Base-by-base conservation (phyloP, 1,140 invertebrate genomes). In the Calephelis virginiensis region DNA sequence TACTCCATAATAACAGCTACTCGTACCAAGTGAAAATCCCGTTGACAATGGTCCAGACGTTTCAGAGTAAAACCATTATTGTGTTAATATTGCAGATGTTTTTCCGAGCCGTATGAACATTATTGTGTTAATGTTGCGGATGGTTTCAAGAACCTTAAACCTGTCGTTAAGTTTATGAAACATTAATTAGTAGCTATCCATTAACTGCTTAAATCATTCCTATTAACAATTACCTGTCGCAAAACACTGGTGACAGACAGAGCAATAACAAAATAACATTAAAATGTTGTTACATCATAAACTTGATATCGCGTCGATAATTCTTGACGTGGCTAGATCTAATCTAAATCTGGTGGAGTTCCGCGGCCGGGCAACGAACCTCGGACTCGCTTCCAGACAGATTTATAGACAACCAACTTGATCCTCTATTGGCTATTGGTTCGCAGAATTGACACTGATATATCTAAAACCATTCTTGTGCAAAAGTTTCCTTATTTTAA, bases 321-420 rank as follows among this genome's bases (percentile, higher is more conserved):
- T 8, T 59, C 53, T 59, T 59, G 28, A 59, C 28, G 53, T 37
- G 10, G 37, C 8, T 5, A 59, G 53, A 59, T 59, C 12, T 59
- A 38, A 59, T 59, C 53, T 59, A 59, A 59, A 59, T 59, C 12
- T 28, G 11, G 28, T 2, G 37, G 53, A 12, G 28, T 59, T 12
- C 28, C 10, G 53, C 53, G 11, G 53, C 53, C 28, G 28, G 53
- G 17, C 28, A 79, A 76, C 71, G 75, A 82, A 81, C 78, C 73
- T 66, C 68, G 67, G 66, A 73, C 71, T 72, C 67, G 72, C 68
- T 71, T 68, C 65, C 68, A 62, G 82, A 83, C 81, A 82, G 78
- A 83, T 85, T 85, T 83, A 85, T 82, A 64, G 77, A 72, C 60
- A 66, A 13, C 47, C 14, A 28, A 43, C 53, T 17, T 43, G 66